These are phyloP conservation scores for Phania funesta DNA, from an alignment of 2,888 invertebrate genomes.

Conservation along the genomic window DNA sequence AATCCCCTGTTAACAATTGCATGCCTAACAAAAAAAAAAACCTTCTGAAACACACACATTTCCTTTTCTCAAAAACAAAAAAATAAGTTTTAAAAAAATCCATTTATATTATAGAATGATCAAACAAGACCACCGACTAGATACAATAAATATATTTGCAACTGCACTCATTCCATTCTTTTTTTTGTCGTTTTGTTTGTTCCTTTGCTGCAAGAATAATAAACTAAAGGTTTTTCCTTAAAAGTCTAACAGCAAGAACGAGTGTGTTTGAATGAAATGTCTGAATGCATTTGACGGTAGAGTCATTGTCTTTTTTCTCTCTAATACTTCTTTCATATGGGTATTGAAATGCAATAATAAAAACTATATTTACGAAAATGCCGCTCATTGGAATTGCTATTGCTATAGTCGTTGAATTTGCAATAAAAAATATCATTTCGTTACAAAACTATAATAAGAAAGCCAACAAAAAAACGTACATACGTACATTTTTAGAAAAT, in stretches of 20 bases:
- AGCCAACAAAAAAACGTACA: conserved; percentile 28
- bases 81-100: conserved; percentile 22
- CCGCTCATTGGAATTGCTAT: conserved; percentile 44
- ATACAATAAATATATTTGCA: conserved; percentile 58
- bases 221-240: conserved; percentile 39
- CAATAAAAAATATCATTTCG: conserved; percentile 23
- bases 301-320: conserved; percentile 53
- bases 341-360: conserved; percentile 44
- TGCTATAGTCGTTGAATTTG: conserved; percentile 25
- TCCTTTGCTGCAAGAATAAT: conserved; percentile 35
- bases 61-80: conserved; percentile 30
- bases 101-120: conserved; percentile 57
- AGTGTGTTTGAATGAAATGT: conserved; percentile 41
- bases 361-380: conserved; percentile 40
- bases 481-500: conserved; percentile 38
- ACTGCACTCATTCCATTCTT: conserved; percentile 47
- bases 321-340: conserved; percentile 19
- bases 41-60: conserved; percentile 50
- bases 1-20: conserved; percentile 55
- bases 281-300: conserved; percentile 47
- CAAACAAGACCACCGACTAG: conserved; percentile 62
- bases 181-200: background rate
- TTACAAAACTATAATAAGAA: conserved; percentile 48
- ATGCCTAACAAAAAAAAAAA: conserved; percentile 27
- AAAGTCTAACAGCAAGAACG: background rate